Evolutionary conservation across 2,888 invertebrate species (phyloP).

Genomic region (Meiosimyza platycephala): DNA sequence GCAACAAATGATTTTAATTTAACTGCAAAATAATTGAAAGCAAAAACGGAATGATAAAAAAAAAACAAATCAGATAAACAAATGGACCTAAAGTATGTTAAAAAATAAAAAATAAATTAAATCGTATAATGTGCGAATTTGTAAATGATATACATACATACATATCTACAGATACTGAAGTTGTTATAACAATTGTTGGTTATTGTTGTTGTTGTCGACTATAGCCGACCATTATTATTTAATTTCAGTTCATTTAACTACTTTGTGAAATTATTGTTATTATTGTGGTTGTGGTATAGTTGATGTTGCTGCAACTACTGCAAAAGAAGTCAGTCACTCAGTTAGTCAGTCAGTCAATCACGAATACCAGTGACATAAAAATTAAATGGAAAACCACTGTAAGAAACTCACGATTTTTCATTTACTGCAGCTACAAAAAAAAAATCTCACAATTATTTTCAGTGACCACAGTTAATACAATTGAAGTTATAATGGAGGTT

Average conservation of each 20-base stretch:
- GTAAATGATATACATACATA: slow-evolving; percentile 6
- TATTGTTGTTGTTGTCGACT: not conserved
- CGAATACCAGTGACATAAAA: slow-evolving; percentile 48
- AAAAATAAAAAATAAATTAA: slow-evolving; percentile 5
- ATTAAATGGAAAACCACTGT: slow-evolving; percentile 36
- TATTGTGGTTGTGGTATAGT: slow-evolving; percentile 4
- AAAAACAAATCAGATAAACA: slow-evolving; percentile 8
- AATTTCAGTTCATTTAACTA: slow-evolving; percentile 35
- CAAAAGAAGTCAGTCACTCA: slow-evolving; percentile 46
- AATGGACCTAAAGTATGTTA: not conserved
- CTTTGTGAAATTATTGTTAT: slow-evolving; percentile 38
- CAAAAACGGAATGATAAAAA: slow-evolving; percentile 9
- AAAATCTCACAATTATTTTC: slow-evolving; percentile 19
- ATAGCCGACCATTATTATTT: slow-evolving; percentile 30
- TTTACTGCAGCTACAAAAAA: not conserved
- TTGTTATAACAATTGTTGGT: too few species aligned
- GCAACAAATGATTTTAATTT: slow-evolving; percentile 25
- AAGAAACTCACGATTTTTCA: slow-evolving; percentile 20
- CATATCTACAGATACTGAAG: not conserved
- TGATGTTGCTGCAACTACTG: slow-evolving; percentile 25
- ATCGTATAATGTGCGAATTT: slow-evolving; percentile 35
- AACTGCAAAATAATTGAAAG: slow-evolving; percentile 34
- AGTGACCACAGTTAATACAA: too few species aligned
- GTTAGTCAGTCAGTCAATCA: slow-evolving; percentile 48
- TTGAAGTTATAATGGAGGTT: too few species aligned